Evolutionary conservation across 2,113 vertebrate species (phyloP), one percentile per base, ranked within the genome.

Genomic region (Ahaetulla prasina): DNA sequence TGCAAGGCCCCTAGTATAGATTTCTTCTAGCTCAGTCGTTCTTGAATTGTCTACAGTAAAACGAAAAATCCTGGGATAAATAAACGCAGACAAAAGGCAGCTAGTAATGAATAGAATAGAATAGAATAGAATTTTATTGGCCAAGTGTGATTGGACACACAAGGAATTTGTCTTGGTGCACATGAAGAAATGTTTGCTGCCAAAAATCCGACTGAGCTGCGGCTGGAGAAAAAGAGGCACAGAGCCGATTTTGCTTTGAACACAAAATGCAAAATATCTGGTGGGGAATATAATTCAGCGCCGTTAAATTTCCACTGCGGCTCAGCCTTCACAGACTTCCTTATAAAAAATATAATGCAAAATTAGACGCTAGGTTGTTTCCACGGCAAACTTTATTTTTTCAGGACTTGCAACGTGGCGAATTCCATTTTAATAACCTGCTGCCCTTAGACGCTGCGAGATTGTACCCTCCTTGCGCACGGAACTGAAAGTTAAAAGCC

Each of bases 381-480:
- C n/a, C 68, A 80, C 39, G 68, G n/a, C n/a, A 39, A 80, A 39
- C 35, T 39, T 39, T 80, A n/a, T 68, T 10, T 16, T 2, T 39
- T 80, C 8, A 39, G 16, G 35, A 35, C 14, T 80, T 80, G 35
- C 18, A 80, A 20, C 35, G 18, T 80, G 68, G 35, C 74, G 35
- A 80, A 80, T 22, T 80, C 68, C 18, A 3, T 39, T 1, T 80
- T 22, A 80, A 22, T 43, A 80, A 80, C 16, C 16, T 22, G 35
- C 74, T 43, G 18, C 8, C 35, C 18, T 80, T 39, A 39, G 35
- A 39, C 16, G 35, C 6, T 12, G 27, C 6, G 11, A 53, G 52
- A 11, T 43, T 63, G 53, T 8, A 10, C 0, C 20, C 68, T 23
- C 49, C n/a, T 16, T 8, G 45, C 0, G 0, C 8, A 9, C 3